Conservation (phyloP, 2,113 vertebrate genomes). For the Aythya baeri region DNA sequence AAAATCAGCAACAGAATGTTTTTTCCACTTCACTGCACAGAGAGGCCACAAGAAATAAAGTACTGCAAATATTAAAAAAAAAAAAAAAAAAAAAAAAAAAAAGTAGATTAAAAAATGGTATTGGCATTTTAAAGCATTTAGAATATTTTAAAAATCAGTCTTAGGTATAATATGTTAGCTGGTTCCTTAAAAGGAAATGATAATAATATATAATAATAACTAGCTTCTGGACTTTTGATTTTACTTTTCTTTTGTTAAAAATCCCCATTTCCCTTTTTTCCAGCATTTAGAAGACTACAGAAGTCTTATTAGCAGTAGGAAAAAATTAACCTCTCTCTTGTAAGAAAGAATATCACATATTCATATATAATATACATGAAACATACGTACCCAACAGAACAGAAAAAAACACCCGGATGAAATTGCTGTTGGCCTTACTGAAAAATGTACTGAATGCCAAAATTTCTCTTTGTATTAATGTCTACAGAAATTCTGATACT, state of each 20-base stretch:
- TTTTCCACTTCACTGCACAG: background rate
- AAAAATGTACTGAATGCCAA: background rate
- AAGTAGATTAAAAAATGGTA: background rate
- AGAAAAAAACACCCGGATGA: background rate
- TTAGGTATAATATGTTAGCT: background rate
- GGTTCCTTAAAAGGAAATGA: background rate
- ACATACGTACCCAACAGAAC: background rate
- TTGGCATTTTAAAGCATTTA: background rate
- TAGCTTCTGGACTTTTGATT: background rate
- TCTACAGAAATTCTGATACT: background rate
- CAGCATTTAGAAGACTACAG: background rate
- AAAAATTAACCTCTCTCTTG: background rate
- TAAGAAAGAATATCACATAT: too few species aligned
- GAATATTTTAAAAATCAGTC: background rate
- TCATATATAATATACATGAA: background rate
- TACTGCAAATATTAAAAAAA: background rate
- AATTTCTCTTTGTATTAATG: background rate
- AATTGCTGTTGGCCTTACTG: background rate
- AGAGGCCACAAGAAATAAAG: background rate
- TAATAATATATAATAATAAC: background rate
- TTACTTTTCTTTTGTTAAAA: background rate
- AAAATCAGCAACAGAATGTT: constrained; percentile 4
- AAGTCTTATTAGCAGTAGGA: background rate
- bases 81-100: too few species aligned
- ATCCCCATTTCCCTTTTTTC: background rate